These are phyloP conservation scores for Lymantria dispar DNA, from an alignment of 2,888 invertebrate species.

Conservation along the genomic window DNA sequence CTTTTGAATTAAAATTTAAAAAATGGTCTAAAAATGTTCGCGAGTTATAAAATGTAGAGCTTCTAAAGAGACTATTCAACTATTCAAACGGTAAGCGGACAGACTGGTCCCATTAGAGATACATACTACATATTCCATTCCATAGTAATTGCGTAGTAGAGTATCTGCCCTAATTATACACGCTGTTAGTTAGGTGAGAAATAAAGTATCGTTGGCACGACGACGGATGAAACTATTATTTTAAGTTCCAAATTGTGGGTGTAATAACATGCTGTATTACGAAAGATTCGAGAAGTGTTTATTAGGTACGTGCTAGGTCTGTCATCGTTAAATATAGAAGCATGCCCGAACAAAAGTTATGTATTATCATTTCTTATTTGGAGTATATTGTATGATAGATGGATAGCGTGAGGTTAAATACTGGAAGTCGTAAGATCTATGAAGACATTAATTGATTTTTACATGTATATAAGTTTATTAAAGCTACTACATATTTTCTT, in stretches of 20 bases:
- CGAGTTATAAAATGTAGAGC: too few relatives aligned
- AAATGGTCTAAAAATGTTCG: too few relatives aligned
- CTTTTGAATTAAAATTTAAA: too few relatives aligned
- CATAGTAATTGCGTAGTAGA: constrained; percentile 51
- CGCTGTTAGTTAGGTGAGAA: constrained; percentile 43
- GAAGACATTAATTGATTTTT: too few relatives aligned
- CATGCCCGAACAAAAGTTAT: not conserved
- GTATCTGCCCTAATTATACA: constrained; percentile 47
- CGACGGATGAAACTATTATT: constrained; percentile 25
- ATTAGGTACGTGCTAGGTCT: constrained; percentile 11
- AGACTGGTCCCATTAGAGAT: constrained; percentile 27
- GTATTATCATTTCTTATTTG: not conserved
- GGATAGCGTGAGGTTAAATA: too few relatives aligned
- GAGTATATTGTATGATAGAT: too few relatives aligned
- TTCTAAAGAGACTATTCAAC: constrained; percentile 24
- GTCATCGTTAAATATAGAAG: not conserved
- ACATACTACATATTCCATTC: constrained; percentile 48
- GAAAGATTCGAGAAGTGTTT: constrained; percentile 19
- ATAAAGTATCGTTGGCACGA: constrained; percentile 27
- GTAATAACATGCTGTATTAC: constrained; percentile 23
- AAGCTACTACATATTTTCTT: too few relatives aligned
- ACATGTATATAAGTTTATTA: too few relatives aligned
- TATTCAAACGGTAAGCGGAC: constrained; percentile 29
- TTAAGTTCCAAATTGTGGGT: constrained; percentile 24
- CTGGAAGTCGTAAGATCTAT: too few relatives aligned